These are phyloP conservation scores for Corydoras sp. DNA, from an alignment of 2,113 vertebrate species.

Conservation along the genomic window DNA sequence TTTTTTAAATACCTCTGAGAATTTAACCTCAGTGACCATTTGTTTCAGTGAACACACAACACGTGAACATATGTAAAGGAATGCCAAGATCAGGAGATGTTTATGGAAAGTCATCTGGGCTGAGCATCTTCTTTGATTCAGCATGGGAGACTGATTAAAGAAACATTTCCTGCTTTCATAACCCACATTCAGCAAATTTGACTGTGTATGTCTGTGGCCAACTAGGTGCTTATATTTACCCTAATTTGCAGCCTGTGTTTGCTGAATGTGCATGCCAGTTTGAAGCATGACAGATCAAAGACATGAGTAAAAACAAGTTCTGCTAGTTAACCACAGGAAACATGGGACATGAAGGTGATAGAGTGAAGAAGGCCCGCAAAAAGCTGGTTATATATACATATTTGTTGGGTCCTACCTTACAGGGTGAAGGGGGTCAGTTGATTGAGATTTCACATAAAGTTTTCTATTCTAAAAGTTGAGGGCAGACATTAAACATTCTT, in stretches of 20 bases:
- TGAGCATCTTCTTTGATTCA: not conserved
- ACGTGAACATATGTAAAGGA: not conserved
- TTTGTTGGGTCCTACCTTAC: too few species aligned
- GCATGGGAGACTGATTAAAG: conserved; percentile 15
- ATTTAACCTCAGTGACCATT: not conserved
- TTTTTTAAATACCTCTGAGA: not conserved
- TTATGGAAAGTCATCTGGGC: not conserved
- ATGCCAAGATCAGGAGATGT: not conserved
- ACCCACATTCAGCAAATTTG: conserved; percentile 20
- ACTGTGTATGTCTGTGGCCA: not conserved
- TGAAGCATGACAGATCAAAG: conserved; percentile 24
- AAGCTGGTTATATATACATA: too few species aligned
- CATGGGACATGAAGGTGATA: not conserved
- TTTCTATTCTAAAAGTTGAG: too few species aligned
- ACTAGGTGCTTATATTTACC: conserved; percentile 8
- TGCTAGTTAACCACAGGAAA: conserved; percentile 13
- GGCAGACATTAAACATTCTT: too few species aligned
- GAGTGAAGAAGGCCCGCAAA: not conserved
- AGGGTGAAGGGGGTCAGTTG: too few species aligned
- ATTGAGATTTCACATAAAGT: too few species aligned
- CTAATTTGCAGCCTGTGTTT: conserved; percentile 5
- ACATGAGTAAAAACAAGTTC: conserved; percentile 16
- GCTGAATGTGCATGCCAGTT: conserved; percentile 1
- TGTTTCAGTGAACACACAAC: conserved; percentile 1
- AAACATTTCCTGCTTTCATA: conserved; percentile 13